Evolutionary conservation across 1,140 invertebrate genomes (phyloP), one percentile per base, ranked within the genome.

Genomic region (Diprion similis): DNA sequence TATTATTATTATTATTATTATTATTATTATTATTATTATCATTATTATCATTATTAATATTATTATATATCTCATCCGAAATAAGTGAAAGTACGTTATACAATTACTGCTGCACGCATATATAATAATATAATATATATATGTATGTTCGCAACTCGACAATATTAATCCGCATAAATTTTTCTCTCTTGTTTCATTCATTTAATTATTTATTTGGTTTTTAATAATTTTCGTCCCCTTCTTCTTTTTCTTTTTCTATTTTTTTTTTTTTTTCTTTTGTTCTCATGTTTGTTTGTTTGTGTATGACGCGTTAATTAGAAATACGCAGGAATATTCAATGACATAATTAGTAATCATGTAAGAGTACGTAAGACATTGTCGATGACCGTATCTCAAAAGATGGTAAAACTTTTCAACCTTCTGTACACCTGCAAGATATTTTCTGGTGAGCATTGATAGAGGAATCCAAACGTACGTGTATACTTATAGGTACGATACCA

Each of bases 151-250:
- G 24, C 24, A 37, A 37, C 24, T 37, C 24, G 24, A 37, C 24
- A 37, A 37, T 37, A 37, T 37, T 37, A 37, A 3, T 37, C 24
- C 24, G 24, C 24, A 37, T 37, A 37, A 37, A 6, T 37, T 37
- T 37, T 37, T 37, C 24, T 37, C 6, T 37, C 6, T 37, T 37
- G 24, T 59, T 15, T 59, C n/a, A 59, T 15, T 59, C 82, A 82
- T 85, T 84, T 86, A 86, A 86, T 87, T 82, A 85, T 86, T 81
- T 76, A 71, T 78, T 74, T 78, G 37, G 64, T 75, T 70, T 73
- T 71, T 66, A 37, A 37, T 37, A 37, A 37, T 37, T 37, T 37
- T 37, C 51, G 11, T 17, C 6, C 9, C 9, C n/a, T 59, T 15
- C 51, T 59, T 59, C 72, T 78, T 74, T 78, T 37, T 51, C 72